Conservation (phyloP, 2,888 invertebrate species). For the Metopia argyrocephala region DNA sequence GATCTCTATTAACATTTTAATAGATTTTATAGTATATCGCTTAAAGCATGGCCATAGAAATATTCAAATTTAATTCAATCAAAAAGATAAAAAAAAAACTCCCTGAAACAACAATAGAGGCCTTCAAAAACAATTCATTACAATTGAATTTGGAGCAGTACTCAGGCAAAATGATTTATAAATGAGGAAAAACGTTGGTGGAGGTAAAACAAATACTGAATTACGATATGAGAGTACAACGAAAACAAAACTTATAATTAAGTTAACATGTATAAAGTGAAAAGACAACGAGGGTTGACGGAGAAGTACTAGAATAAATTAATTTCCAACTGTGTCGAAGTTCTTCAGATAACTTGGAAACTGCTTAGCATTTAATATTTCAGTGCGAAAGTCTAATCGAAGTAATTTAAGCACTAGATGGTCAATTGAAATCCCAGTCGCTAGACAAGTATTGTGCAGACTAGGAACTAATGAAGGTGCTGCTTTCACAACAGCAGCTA, state of each 20-base stretch:
- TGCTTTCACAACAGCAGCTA: too few species aligned
- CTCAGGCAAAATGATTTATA: slow-evolving; percentile 31
- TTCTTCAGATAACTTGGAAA: too few species aligned
- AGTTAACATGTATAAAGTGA: slow-evolving; percentile 8
- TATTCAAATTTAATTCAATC: slow-evolving; percentile 31
- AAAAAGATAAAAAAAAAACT: neutral
- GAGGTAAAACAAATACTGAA: slow-evolving; percentile 34
- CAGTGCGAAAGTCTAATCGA: too few species aligned
- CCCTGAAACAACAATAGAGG: neutral
- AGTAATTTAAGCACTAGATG: too few species aligned
- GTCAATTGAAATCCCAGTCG: too few species aligned
- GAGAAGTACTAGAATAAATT: neutral
- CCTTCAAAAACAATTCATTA: neutral
- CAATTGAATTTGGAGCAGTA: slow-evolving; percentile 1
- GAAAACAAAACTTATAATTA: slow-evolving; percentile 45
- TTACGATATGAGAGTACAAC: neutral
- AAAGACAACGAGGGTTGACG: slow-evolving; percentile 11
- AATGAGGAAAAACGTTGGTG: neutral
- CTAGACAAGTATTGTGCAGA: too few species aligned
- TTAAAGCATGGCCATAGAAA: slow-evolving; percentile 4
- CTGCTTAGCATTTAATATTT: too few species aligned
- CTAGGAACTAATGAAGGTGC: too few species aligned
- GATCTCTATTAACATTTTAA: slow-evolving; percentile 6
- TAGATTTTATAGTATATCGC: neutral
- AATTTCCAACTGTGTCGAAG: neutral